Percentiles rank a stretch among this genome's conserved stretches.
phyloP scores from a whole-genome alignment of 1,140 invertebrate genomes.

The Procambarus clarkii region DNA sequence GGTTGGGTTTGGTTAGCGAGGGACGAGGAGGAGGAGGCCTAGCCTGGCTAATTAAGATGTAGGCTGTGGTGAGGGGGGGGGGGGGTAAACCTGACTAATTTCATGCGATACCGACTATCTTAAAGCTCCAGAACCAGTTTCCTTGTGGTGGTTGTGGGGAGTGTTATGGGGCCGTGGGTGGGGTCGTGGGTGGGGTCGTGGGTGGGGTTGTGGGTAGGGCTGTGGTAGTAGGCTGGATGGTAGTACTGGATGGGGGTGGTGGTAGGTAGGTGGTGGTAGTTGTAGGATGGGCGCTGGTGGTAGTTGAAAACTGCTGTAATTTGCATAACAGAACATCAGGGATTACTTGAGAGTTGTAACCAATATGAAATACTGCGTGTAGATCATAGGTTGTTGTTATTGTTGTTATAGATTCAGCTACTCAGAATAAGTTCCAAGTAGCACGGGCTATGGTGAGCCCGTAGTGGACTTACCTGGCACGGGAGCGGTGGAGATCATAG shows the following conservation, averaged over 20 bases:
- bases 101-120: constrained; percentile 36
- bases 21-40: too few species aligned
- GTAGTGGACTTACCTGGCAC: too few species aligned
- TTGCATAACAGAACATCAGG: too few species aligned
- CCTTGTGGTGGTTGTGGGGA: not conserved
- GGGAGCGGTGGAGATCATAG: too few species aligned
- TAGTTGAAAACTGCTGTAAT: not conserved
- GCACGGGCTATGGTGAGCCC: too few species aligned
- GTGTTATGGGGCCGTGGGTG: not conserved
- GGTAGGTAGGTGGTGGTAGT: not conserved
- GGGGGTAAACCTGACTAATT: constrained; percentile 47
- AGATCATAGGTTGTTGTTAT: too few species aligned
- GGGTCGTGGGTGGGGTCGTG: not conserved
- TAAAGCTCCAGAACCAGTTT: constrained; percentile 42
- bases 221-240: not conserved
- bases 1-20: not conserved
- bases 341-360: not conserved
- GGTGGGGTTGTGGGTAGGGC: not conserved
- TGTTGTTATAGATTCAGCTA: too few species aligned
- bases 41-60: constrained; percentile 51
- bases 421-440: too few species aligned
- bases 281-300: not conserved
- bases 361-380: too few species aligned
- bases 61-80: not conserved
- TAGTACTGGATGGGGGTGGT: not conserved